Conservation (phyloP, 2,888 invertebrate species). For the Proisotoma minuta region DNA sequence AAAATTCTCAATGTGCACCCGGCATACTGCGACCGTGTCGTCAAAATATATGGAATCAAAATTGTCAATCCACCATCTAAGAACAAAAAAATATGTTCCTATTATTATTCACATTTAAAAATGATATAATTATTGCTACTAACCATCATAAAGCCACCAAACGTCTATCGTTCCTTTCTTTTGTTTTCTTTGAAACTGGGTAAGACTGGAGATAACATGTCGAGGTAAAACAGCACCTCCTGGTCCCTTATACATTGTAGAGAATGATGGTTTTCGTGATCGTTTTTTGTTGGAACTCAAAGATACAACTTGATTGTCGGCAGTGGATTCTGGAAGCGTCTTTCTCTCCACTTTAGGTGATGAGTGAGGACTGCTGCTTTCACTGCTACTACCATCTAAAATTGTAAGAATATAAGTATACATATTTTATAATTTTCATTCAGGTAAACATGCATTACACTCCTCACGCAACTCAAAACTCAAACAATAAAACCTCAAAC, state of each 20-base stretch:
- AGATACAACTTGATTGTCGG: conserved; percentile 10
- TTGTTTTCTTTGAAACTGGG: conserved; percentile 50
- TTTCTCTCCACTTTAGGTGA: conserved; percentile 48
- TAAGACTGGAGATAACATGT: conserved; percentile 52
- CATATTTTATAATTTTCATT: no score
- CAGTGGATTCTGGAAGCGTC: conserved; percentile 23
- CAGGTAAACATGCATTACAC: no score
- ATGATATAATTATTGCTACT: no score
- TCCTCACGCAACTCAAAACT: no score
- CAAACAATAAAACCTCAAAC: no score
- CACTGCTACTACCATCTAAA: conserved; percentile 47
- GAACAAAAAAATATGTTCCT: no score
- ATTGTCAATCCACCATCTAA: conserved; percentile 72
- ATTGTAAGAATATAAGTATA: not conserved
- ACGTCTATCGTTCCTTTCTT: conserved; percentile 55
- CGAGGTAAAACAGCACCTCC: conserved; percentile 57
- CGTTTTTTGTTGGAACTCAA: conserved; percentile 29
- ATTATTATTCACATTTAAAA: not conserved
- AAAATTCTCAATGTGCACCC: conserved; percentile 74
- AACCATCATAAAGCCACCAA: conserved; percentile 60
- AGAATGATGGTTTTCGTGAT: conserved; percentile 40
- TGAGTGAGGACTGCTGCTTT: conserved; percentile 49
- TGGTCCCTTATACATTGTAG: conserved; percentile 51
- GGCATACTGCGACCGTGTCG: conserved; percentile 70
- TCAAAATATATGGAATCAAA: conserved; percentile 77